phyloP scores from a whole-genome alignment of 2,888 invertebrate species.

The Fissipunctia ypsillon region DNA sequence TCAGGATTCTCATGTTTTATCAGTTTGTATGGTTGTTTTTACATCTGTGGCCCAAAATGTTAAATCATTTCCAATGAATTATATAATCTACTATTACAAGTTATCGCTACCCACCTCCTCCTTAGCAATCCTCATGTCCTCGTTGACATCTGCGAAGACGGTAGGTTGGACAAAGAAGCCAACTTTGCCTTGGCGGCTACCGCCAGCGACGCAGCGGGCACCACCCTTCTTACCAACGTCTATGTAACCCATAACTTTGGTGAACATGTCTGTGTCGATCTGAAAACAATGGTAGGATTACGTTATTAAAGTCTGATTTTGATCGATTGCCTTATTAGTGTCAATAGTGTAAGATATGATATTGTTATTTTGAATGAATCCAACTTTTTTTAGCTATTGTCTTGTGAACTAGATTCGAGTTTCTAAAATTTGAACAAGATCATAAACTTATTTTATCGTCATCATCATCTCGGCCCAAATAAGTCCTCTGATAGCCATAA shows the following conservation, averaged over 20 bases:
- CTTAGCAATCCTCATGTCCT: slow-evolving; percentile 94
- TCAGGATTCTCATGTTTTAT: too few relatives aligned
- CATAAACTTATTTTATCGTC: not conserved
- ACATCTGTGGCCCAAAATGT: not conserved
- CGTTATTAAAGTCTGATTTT: not conserved
- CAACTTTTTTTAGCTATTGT: not conserved
- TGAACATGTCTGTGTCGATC: slow-evolving; percentile 94
- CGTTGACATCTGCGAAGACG: slow-evolving; percentile 94
- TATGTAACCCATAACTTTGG: slow-evolving; percentile 94
- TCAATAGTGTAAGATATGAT: not conserved
- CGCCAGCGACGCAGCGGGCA: slow-evolving; percentile 94
- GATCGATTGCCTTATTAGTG: not conserved
- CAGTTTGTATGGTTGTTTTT: not conserved
- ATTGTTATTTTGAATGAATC: not conserved
- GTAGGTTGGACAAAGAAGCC: slow-evolving; percentile 95
- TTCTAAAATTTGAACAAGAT: not conserved
- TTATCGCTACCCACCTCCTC: slow-evolving; percentile 85
- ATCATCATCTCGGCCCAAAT: not conserved
- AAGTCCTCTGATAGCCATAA: not conserved
- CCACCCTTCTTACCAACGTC: slow-evolving; percentile 95
- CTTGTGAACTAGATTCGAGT: not conserved
- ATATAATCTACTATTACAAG: not conserved
- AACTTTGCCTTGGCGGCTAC: slow-evolving; percentile 91
- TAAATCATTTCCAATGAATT: not conserved
- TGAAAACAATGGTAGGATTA: slow-evolving; percentile 68